These are phyloP conservation scores for Poecilia wingei DNA, from an alignment of 2,797 vertebrate genomes.

Conservation along the genomic window DNA sequence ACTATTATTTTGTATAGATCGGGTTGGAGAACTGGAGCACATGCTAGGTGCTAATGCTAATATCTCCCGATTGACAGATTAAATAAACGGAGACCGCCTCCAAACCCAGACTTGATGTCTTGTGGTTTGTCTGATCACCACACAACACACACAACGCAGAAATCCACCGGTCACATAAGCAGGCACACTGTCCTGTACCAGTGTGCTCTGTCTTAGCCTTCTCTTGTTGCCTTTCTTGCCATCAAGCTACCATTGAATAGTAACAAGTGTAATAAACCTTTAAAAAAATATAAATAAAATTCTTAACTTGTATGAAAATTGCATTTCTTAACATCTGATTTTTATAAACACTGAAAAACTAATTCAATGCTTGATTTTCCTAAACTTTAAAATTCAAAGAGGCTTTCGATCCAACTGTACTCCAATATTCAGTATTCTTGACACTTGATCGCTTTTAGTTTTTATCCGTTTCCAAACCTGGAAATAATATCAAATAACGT, in stretches of 20 bases:
- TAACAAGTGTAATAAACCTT: no score
- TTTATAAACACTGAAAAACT: neutral
- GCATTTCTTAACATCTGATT: neutral
- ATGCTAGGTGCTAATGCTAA: no score
- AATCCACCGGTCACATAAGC: neutral
- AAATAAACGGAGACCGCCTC: no score
- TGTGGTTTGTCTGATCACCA: no score
- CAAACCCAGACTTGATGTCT: no score
- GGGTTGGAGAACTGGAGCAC: no score
- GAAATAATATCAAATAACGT: constrained; percentile 73
- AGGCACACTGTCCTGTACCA: neutral
- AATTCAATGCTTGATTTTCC: neutral
- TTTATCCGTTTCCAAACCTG: constrained; percentile 69
- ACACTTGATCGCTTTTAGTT: constrained; percentile 55
- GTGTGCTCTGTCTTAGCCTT: no score
- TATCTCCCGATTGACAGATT: no score
- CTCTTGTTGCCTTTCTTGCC: no score
- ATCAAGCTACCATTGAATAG: no score
- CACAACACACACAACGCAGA: no score
- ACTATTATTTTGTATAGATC: no score
- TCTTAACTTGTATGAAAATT: neutral
- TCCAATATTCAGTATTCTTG: constrained; percentile 45
- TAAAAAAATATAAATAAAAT: neutral
- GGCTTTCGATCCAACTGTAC: constrained; percentile 21
- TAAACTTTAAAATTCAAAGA: constrained; percentile 14